phyloP scores from a whole-genome alignment of 2,113 vertebrate species.

The Ictalurus furcatus region DNA sequence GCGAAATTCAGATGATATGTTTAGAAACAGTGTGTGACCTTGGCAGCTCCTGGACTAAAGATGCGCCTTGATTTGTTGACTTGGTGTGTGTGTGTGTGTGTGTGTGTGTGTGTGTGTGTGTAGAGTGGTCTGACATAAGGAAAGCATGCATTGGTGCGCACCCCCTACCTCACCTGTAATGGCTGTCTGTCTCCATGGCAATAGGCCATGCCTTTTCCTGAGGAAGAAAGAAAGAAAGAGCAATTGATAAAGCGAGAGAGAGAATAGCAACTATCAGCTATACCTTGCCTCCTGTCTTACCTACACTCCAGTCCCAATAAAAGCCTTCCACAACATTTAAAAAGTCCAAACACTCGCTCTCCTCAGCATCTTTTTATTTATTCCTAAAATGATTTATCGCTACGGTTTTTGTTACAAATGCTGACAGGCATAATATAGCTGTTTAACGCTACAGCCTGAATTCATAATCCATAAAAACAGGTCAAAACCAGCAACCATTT shows the following conservation, averaged over 20 bases:
- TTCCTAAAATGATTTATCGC: neutral
- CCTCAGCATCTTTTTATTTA: neutral
- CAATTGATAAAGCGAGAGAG: slow-evolving; percentile 5
- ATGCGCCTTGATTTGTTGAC: neutral
- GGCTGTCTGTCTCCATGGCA: slow-evolving; percentile 76
- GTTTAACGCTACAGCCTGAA: neutral
- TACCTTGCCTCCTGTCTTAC: neutral
- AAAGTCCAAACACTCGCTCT: neutral
- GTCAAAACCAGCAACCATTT: neutral
- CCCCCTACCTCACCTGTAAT: slow-evolving; percentile 74
- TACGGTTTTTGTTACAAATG: neutral
- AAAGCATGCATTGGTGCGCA: slow-evolving; percentile 62
- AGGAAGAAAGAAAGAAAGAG: slow-evolving; percentile 33
- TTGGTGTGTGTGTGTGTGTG: slow-evolving; percentile 14
- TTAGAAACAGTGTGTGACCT: slow-evolving; percentile 3
- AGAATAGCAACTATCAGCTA: neutral
- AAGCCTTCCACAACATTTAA: no score
- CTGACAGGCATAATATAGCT: neutral
- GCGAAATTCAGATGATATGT: neutral
- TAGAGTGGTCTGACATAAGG: slow-evolving; percentile 13
- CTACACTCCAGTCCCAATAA: neutral
- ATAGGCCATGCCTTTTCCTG: slow-evolving; percentile 67
- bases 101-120: slow-evolving; percentile 1
- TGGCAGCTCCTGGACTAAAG: neutral
- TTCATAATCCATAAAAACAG: neutral